Conservation (phyloP, 2,888 invertebrate genomes). For the Fissipunctia ypsillon region DNA sequence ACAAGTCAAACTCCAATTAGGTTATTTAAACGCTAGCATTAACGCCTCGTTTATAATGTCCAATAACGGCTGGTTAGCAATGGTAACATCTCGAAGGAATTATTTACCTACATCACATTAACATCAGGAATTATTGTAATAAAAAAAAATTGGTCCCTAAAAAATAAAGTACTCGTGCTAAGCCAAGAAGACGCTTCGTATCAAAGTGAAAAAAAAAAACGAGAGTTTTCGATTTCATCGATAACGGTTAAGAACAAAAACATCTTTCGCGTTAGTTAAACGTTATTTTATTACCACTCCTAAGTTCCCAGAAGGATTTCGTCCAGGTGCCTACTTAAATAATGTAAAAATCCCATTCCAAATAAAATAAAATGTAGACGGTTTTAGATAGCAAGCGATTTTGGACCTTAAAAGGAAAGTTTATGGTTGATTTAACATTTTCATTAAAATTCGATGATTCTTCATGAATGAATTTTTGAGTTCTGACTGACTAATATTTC, state of each 20-base stretch:
- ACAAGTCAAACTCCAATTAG: too few species aligned
- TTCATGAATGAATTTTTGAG: slow-evolving; percentile 33
- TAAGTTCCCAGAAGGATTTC: slow-evolving; percentile 1
- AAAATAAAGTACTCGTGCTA: too few species aligned
- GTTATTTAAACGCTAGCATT: too few species aligned
- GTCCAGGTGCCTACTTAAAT: not conserved
- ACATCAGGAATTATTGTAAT: too few species aligned
- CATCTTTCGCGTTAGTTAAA: slow-evolving; percentile 14
- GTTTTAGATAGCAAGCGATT: not conserved
- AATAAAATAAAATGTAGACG: slow-evolving; percentile 7
- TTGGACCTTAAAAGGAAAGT: rapidly evolving
- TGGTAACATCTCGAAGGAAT: too few species aligned
- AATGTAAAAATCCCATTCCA: slow-evolving; percentile 32
- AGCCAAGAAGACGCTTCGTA: not conserved
- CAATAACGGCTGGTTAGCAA: too few species aligned
- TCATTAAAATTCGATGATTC: slow-evolving; percentile 23
- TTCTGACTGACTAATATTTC: slow-evolving; percentile 18
- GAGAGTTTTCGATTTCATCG: not conserved
- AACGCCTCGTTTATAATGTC: too few species aligned
- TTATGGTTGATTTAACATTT: not conserved
- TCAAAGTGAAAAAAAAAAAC: not conserved
- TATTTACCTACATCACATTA: too few species aligned
- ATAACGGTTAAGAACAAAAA: slow-evolving; percentile 1
- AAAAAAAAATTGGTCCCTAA: too few species aligned
- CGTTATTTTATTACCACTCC: slow-evolving; percentile 13